Evolutionary conservation across 1,140 invertebrate genomes (phyloP), one percentile per base, ranked within the genome.

Genomic region (Caenorhabditis brenneri): DNA sequence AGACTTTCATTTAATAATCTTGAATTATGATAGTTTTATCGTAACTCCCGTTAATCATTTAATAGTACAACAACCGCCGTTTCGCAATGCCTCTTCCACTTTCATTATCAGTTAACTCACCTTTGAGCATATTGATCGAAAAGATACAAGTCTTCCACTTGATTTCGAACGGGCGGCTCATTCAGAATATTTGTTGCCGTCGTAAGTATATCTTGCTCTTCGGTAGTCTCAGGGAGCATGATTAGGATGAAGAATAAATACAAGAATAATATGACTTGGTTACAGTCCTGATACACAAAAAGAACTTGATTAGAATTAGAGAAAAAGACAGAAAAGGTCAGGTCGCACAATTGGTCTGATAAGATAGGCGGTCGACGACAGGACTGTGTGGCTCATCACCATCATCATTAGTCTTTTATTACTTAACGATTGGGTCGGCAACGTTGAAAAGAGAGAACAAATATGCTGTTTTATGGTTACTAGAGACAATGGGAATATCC

Each of bases 361-460:
- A 65, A 65, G 58, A 65, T 65, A 65, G 58, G 24, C 49, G 16
- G 55, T 5, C 24, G 55, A n/a, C 24, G 55, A n/a, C 3, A 36
- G 29, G 16, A 33, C 31, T 65, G 58, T 65, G 58, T 65, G 58
- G 58, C 58, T 65, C 58, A 65, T 36, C 58, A n/a, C 58, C 58
- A 33, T 36, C 58, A 33, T 36, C 15, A 36, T 65, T 36, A 36
- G 58, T 65, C 5, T n/a, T 65, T 65, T 65, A 65, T 36, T 29
- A 65, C 24, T 27, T 65, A 65, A 65, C 31, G 58, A 65, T 31
- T 33, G 24, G 12, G 58, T 5, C 58, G 58, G 58, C 58, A 65
- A 19, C 4, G 33, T 36, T 33, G 58, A 65, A 65, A 51, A 51
- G n/a, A 19, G 31, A 36, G 58, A 36, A 65, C 58, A 65, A 65